Percentiles rank a stretch among this genome's conserved stretches.
These are phyloP conservation scores for Anarhynchus alexandrinus DNA, from an alignment of 2,113 vertebrate genomes.

Conservation along the genomic window DNA sequence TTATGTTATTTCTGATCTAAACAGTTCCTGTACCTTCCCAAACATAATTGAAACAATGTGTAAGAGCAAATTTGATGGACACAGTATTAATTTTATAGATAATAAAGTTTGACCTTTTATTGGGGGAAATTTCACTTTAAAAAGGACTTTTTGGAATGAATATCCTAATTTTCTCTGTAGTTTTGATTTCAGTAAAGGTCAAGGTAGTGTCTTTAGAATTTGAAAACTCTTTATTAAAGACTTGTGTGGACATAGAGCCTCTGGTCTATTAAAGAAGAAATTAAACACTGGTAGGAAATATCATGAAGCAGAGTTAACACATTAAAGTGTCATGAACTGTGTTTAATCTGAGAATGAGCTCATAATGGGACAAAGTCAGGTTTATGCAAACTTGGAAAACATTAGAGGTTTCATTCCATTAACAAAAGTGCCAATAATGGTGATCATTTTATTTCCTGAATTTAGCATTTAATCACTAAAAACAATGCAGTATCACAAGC, in stretches of 20 bases:
- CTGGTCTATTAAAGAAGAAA: slow-evolving; percentile 16
- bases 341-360: slow-evolving; percentile 29
- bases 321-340: neutral
- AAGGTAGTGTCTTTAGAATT: slow-evolving; percentile 11
- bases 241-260: neutral
- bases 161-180: slow-evolving; percentile 34
- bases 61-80: neutral
- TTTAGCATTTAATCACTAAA: neutral
- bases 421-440: neutral
- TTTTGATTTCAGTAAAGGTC: slow-evolving; percentile 64
- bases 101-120: slow-evolving; percentile 58
- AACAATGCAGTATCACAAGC: neutral
- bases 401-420: neutral
- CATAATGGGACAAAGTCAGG: neutral
- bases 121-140: neutral
- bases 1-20: neutral
- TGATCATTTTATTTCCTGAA: neutral
- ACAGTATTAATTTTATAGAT: slow-evolving; percentile 47
- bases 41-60: neutral
- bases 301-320: neutral
- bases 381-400: neutral
- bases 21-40: neutral
- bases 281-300: slow-evolving; percentile 31
- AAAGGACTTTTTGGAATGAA: slow-evolving; percentile 20
- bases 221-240: slow-evolving; percentile 36